Conservation (phyloP, 2,888 invertebrate genomes). For the Nebria salina region DNA sequence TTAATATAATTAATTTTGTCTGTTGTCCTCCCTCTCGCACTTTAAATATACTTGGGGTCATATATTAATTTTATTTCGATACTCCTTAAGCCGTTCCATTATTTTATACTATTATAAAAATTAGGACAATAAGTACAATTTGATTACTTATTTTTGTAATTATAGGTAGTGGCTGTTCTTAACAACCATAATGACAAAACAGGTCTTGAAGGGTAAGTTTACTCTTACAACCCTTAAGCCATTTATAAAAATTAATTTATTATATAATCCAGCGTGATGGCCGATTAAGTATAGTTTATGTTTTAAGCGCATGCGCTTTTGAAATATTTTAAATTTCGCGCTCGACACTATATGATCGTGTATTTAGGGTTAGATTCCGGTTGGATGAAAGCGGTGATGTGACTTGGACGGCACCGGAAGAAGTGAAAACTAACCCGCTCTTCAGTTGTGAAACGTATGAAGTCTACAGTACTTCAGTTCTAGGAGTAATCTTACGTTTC, state of each 20-base stretch:
- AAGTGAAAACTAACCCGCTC: slow-evolving; percentile 66
- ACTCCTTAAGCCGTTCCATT: background rate
- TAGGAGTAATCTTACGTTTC: slow-evolving; percentile 65
- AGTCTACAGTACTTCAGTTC: slow-evolving; percentile 60
- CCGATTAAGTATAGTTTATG: too few relatives aligned
- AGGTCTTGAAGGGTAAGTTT: slow-evolving; percentile 64
- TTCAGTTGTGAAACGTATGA: slow-evolving; percentile 77
- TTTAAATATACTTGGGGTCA: too few relatives aligned
- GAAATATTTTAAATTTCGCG: too few relatives aligned
- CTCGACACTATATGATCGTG: background rate
- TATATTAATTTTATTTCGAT: too few relatives aligned
- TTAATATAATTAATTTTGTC: too few relatives aligned
- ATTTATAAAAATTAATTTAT: slow-evolving; percentile 41
- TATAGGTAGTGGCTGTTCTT: slow-evolving; percentile 35
- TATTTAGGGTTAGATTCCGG: slow-evolving; percentile 61
- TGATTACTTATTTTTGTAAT: slow-evolving; percentile 2
- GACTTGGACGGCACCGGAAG: slow-evolving; percentile 69
- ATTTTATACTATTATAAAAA: too few relatives aligned
- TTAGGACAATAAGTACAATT: background rate
- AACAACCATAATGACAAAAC: slow-evolving; percentile 61
- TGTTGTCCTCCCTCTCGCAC: too few relatives aligned
- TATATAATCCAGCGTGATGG: too few relatives aligned
- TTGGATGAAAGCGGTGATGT: slow-evolving; percentile 73
- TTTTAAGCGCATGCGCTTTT: too few relatives aligned
- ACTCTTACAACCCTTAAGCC: too few relatives aligned